A percentile compares a stretch with the other conserved stretches of the same genome.
Conservation (phyloP, 2,888 invertebrate genomes). For the Pollenia angustigena region DNA sequence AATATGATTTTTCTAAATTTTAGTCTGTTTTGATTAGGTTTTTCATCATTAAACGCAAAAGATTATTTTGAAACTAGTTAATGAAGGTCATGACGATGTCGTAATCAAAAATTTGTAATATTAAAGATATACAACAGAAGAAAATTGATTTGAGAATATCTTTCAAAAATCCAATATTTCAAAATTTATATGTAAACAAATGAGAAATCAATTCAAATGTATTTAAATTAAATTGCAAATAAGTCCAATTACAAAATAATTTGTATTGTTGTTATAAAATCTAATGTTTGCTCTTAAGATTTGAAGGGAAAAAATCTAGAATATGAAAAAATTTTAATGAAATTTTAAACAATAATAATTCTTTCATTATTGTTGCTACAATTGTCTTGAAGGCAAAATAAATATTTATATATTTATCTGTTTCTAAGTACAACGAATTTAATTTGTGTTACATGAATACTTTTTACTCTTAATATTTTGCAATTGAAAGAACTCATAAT, state of each 20-base stretch:
- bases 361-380: conserved; percentile 4
- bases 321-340: not conserved
- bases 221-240: conserved; percentile 48
- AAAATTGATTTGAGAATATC: not conserved
- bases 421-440: not conserved
- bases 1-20: too few species aligned
- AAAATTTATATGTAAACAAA: conserved; percentile 46
- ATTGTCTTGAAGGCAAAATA: conserved; percentile 29
- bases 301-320: not conserved
- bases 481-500: conserved; percentile 16
- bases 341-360: conserved; percentile 25
- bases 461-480: not conserved
- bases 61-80: not conserved
- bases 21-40: not conserved
- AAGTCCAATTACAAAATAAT: conserved; percentile 44
- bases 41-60: not conserved
- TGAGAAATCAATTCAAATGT: not conserved
- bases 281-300: not conserved
- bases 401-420: conserved; percentile 20
- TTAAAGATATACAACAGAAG: not conserved
- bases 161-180: conserved; percentile 12
- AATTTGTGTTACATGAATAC: not conserved
- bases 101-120: conserved; percentile 13
- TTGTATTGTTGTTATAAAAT: not conserved
- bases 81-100: conserved; percentile 37